Evolutionary conservation across 2,113 vertebrate genomes (phyloP).

Genomic region (Zingel zingel): DNA sequence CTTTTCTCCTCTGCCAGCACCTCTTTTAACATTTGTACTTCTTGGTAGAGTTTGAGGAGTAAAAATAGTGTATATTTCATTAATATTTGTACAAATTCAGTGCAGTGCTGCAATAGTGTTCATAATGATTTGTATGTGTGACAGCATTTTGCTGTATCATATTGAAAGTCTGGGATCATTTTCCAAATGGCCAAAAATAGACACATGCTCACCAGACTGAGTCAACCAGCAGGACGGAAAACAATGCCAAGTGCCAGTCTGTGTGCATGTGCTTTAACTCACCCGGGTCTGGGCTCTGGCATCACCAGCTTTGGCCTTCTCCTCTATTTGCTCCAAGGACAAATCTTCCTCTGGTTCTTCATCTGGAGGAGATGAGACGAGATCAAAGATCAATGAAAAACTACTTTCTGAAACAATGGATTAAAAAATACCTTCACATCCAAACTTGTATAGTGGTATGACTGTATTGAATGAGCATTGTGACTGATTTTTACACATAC

Average conservation of each 20-base stretch:
- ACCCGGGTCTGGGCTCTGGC: slow-evolving; percentile 92
- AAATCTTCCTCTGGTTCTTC: slow-evolving; percentile 81
- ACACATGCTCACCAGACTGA: slow-evolving; percentile 44
- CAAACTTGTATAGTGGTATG: not conserved
- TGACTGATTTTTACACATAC: not conserved
- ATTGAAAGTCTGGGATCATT: slow-evolving; percentile 57
- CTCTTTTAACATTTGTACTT: not conserved
- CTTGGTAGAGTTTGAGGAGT: not conserved
- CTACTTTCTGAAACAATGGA: not conserved
- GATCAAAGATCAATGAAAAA: not conserved
- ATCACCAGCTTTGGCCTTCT: slow-evolving; percentile 90
- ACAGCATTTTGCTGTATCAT: slow-evolving; percentile 30
- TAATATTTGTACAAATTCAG: not conserved
- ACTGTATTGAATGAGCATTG: not conserved
- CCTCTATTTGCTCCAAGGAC: slow-evolving; percentile 88
- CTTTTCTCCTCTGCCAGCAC: not conserved
- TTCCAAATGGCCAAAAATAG: slow-evolving; percentile 74
- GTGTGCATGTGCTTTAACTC: slow-evolving; percentile 58
- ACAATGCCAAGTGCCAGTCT: slow-evolving; percentile 55
- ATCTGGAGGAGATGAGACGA: slow-evolving; percentile 72
- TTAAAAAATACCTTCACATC: not conserved
- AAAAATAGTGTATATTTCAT: not conserved
- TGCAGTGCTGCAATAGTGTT: slow-evolving; percentile 7
- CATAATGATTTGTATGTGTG: slow-evolving; percentile 16
- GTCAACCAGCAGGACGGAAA: slow-evolving; percentile 45